Base-by-base conservation (phyloP, 2,113 vertebrate species). In the Passer domesticus region DNA sequence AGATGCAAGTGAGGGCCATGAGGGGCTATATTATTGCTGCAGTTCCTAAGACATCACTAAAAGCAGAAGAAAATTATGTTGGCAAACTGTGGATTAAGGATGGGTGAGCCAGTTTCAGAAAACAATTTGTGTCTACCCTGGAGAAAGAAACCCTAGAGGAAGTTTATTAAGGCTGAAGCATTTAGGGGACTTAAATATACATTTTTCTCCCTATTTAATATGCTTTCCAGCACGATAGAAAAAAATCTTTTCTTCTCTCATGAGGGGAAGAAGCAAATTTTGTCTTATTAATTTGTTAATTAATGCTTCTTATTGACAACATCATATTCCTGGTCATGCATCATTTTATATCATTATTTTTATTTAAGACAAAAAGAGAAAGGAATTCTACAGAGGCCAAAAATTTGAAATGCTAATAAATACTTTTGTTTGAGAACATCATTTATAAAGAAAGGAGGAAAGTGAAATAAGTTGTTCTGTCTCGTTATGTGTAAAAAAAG, bases 271-370 rank as follows among this genome's bases (percentile, higher is more conserved):
- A 62, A 91, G 73, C n/a, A 93, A 83, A 88, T 73, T 69, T 70
- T 90, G 60, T 86, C 47, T 91, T 90, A 95, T 94, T 91, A 91
- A 91, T 95, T 93, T 89, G 68, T 91, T 97, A 97, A 95, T 94
- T 87, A 95, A 96, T 92, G 58, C 18, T 68, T 94, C 33, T 53
- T 90, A 88, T 88, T 95, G 94, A 75, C 92, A 91, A 22, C 47
- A 87, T 90, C 60, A 49, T 90, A 87, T 74, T 93, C 35, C 44
- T 93, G 47, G 55, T 94, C 56, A 94, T 83, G 84, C 78, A 92
- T 94, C 31, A 66, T 62, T 55, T 90, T 88, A 50, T 77, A 90
- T 59, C 33, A 47, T 80, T 87, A 33, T 58, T 90, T 88, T 91
- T 77, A 76, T 77, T 39, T 77, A 74, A 88, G 50, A 89, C 37